Evolutionary conservation across 1,140 invertebrate genomes (phyloP).

Genomic region (Drosophila mauritiana): DNA sequence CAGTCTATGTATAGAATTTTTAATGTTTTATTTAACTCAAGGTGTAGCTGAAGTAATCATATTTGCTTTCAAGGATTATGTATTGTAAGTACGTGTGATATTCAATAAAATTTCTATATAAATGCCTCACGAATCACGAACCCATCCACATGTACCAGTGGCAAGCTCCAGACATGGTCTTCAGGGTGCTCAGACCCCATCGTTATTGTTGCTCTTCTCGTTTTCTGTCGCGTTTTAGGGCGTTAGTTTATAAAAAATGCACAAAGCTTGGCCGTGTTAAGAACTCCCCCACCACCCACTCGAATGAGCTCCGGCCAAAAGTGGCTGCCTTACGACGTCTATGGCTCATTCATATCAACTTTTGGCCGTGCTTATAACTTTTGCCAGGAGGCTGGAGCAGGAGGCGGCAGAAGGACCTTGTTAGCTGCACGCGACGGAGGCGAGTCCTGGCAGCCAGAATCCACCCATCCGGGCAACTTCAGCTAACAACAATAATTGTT

Average conservation of each 20-base stretch:
- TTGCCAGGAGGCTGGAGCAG: constrained; percentile 20
- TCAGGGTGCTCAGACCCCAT: constrained; percentile 26
- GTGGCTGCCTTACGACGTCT: constrained; percentile 79
- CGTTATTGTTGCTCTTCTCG: constrained; percentile 31
- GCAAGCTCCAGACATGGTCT: constrained; percentile 38
- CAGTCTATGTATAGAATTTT: too few species aligned
- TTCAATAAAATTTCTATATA: background rate
- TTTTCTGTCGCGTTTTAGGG: constrained; percentile 52
- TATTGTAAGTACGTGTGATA: too few species aligned
- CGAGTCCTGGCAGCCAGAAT: constrained; percentile 32
- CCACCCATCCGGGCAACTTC: constrained; percentile 58
- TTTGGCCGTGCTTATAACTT: constrained; percentile 81
- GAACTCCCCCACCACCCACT: constrained; percentile 43
- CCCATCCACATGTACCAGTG: constrained; percentile 4
- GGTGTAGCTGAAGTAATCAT: background rate
- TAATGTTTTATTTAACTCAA: too few species aligned
- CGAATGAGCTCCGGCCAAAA: constrained; percentile 34
- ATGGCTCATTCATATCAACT: constrained; percentile 83
- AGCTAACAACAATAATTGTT: constrained; percentile 82
- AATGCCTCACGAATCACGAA: constrained; percentile 12
- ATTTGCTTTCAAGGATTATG: too few species aligned
- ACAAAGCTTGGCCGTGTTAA: constrained; percentile 76
- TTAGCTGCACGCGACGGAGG: constrained; percentile 71
- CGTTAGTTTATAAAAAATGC: constrained; percentile 79
- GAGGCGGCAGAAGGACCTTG: constrained; percentile 48